A percentile compares a stretch with the other conserved stretches of the same genome.
Conservation (phyloP, 2,888 invertebrate genomes). For the Thecophora atra region DNA sequence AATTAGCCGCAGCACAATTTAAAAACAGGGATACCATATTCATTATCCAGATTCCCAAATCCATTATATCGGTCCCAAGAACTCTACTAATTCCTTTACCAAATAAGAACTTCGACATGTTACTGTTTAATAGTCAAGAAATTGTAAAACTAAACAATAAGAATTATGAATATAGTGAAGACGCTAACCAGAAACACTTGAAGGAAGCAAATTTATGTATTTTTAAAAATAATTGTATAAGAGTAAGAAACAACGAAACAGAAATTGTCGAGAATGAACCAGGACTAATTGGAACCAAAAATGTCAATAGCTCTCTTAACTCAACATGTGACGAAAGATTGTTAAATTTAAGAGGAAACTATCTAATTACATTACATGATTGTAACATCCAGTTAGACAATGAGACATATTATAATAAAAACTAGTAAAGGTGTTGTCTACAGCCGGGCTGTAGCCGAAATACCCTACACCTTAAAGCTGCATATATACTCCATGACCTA, state of each 20-base stretch:
- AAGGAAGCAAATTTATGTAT: conserved; percentile 11
- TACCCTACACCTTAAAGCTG: too few species aligned
- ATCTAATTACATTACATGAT: too few species aligned
- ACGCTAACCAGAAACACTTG: background rate
- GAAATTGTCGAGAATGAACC: conserved; percentile 1
- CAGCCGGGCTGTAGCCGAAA: too few species aligned
- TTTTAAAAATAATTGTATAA: background rate
- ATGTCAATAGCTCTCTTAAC: background rate
- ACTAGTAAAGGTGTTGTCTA: too few species aligned
- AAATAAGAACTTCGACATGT: background rate
- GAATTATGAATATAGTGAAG: background rate
- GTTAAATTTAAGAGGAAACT: background rate
- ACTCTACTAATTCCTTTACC: background rate
- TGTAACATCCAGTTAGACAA: too few species aligned
- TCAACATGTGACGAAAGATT: background rate
- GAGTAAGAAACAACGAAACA: conserved; percentile 2
- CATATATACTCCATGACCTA: too few species aligned
- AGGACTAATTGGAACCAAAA: background rate
- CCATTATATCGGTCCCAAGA: background rate
- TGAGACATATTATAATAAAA: too few species aligned
- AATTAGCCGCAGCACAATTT: background rate
- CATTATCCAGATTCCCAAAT: conserved; percentile 2
- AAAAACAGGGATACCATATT: conserved; percentile 4
- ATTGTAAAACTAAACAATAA: background rate
- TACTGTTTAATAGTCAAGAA: background rate